Base-by-base conservation (phyloP, 2,888 invertebrate genomes). In the Chelonus formosanus region DNA sequence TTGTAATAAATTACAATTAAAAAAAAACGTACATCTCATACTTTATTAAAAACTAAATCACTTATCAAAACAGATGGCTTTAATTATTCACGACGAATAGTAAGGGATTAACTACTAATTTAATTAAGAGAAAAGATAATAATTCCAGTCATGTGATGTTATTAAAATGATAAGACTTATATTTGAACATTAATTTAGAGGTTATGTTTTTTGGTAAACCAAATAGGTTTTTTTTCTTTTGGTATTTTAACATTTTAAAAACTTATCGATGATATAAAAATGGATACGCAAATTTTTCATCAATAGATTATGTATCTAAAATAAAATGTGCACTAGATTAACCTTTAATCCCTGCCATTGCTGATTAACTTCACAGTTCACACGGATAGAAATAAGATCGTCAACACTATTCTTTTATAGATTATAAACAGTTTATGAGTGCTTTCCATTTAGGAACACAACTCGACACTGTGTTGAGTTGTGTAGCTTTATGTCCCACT, bases 311-410 rank as follows among this genome's bases (percentile, higher is more conserved):
- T 20, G 20, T 20, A 20, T 20, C 2, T 31, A 8, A 57, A 57
- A 61, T 40, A 53, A 73, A 70, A 71, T 71, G 63, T 71, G 60
- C 68, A 73, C 66, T 66, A 64, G 78, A 74, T 48, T 77, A 78
- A 84, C 84, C 84, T 84, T 84, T 84, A 70, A 84, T 83, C 72
- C 83, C 84, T 71, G 81, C 84, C 84, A 84, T 84, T 67, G 74
- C 67, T 71, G 71, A 75, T 73, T 70, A 71, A 71, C 77, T 75
- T 78, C 76, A 77, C 75, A 79, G 76, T 68, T 40, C 3, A 40
- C 6, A 5, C 70, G 65, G 34, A 68, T 68, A 56, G 65, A 65
- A 69, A 71, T 70, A 67, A 52, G 69, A 65, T 67, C 73, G 71
- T 73, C 70, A 67, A 67, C 71, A 66, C 43, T 50, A 43, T 35